Evolutionary conservation across 2,888 invertebrate genomes (phyloP), one percentile per base, ranked within the genome.

Genomic region (Habroteleia sp.): DNA sequence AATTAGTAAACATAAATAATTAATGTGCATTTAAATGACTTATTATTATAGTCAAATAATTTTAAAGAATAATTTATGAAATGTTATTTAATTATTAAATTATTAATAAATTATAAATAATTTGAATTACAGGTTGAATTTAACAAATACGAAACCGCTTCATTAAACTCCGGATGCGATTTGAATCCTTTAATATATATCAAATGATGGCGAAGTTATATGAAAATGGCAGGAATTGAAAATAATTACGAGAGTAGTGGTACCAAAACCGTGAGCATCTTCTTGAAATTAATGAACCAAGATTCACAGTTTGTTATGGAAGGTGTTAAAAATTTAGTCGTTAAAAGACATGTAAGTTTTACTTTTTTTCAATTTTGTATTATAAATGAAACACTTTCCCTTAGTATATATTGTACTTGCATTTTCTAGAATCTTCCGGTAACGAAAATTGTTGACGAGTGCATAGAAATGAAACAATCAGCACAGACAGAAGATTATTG

Each of bases 301-400:
- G 98, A 98, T 13, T 99, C 98, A 0, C 96, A 97, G 25, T 98
- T 99, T 88, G 98, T 99, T 0, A 99, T 99, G 98, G 99, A 99
- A 89, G 99, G 98, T 27, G 98, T 99, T 0, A 97, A 98, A 89
- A 99, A 99, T 91, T 92, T 99, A 82, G 99, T 99, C 10, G 96
- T 99, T 4, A 99, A 99, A 89, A 94, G 96, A 90, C 98, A 99
- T 90, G 96, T 96, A 89, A 92, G 94, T 92, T 41, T 33, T 37
- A 8, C 42, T 48, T 25, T 3, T 5, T 6, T 25, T 25, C 46
- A 13, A 42, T 23, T 54, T 39, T 41, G 33, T 5, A 7, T 25
- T 25, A 6, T 6, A 7, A 25, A 7, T 1, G 7, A 5, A 1
- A 6, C 7, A 7, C 1, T 25, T 25, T 25, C 7, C 3, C 25